These are phyloP conservation scores for Malurus alboscapulatus DNA, from an alignment of 2,113 vertebrate species.

Conservation along the genomic window DNA sequence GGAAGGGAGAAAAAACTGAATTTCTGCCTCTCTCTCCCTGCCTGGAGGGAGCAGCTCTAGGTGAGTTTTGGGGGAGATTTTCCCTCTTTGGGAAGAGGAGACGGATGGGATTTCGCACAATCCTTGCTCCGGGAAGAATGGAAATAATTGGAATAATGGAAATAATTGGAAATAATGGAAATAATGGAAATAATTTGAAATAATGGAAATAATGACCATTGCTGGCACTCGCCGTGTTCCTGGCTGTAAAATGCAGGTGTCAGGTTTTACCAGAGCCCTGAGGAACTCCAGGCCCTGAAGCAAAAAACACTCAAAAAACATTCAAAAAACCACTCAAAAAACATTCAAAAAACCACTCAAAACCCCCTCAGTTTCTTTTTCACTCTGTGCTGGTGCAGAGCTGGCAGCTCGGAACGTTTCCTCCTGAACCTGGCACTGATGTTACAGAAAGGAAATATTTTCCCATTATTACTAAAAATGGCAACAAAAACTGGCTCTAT, in stretches of 20 bases:
- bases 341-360: too few species aligned
- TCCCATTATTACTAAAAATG: neutral
- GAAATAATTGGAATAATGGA: too few species aligned
- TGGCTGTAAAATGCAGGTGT: neutral
- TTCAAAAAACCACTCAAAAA: too few species aligned
- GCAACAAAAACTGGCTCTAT: neutral
- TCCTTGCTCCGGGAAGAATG: neutral
- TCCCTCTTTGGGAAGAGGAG: neutral
- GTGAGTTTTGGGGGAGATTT: neutral
- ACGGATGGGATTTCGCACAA: neutral
- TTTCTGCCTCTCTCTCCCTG: neutral
- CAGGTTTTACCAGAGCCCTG: neutral
- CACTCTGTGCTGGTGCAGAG: neutral
- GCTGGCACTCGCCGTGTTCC: rapidly evolving
- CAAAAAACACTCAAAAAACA: neutral
- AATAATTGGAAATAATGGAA: too few species aligned
- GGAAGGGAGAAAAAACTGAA: neutral
- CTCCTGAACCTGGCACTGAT: neutral
- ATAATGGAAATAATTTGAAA: too few species aligned
- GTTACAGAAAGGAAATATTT: neutral
- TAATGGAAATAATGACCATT: rapidly evolving
- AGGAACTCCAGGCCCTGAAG: neutral
- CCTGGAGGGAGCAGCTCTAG: neutral
- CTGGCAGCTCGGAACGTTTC: neutral
- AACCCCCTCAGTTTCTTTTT: neutral